phyloP scores from a whole-genome alignment of 2,113 vertebrate species.

The Alligator sinensis region DNA sequence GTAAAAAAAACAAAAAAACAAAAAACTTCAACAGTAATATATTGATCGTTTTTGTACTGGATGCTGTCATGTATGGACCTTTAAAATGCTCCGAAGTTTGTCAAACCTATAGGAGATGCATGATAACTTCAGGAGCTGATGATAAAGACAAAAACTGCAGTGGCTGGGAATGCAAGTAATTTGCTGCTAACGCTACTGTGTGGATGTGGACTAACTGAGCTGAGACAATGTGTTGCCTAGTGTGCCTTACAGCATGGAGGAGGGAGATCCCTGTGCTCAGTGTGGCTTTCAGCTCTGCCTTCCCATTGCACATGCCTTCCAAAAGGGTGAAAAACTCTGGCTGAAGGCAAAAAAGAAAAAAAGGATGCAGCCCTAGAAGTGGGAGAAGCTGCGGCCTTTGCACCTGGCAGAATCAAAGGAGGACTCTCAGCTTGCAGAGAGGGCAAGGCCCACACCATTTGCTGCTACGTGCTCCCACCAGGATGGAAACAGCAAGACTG shows the following conservation, averaged over 20 bases:
- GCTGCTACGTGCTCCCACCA: not conserved
- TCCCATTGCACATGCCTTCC: slow-evolving; percentile 28
- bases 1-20: slow-evolving; percentile 81
- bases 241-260: slow-evolving; percentile 35
- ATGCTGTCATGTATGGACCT: slow-evolving; percentile 67
- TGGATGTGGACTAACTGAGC: slow-evolving; percentile 64
- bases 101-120: not conserved
- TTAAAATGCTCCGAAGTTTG: slow-evolving; percentile 53
- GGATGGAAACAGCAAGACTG: not conserved
- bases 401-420: not conserved
- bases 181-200: slow-evolving; percentile 52
- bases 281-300: slow-evolving; percentile 17
- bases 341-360: slow-evolving; percentile 52
- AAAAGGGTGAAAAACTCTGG: slow-evolving; percentile 59
- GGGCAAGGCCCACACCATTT: slow-evolving; percentile 21
- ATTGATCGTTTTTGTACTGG: slow-evolving; percentile 84
- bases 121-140: slow-evolving; percentile 27
- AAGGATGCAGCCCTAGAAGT: slow-evolving; percentile 54
- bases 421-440: slow-evolving; percentile 24
- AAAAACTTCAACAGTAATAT: slow-evolving; percentile 88
- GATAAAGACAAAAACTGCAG: not conserved
- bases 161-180: slow-evolving; percentile 9
- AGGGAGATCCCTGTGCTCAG: not conserved
- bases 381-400: not conserved
- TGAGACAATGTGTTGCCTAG: not conserved